These are phyloP conservation scores for Heliconius ismenius DNA, from an alignment of 2,888 invertebrate species.

Conservation along the genomic window DNA sequence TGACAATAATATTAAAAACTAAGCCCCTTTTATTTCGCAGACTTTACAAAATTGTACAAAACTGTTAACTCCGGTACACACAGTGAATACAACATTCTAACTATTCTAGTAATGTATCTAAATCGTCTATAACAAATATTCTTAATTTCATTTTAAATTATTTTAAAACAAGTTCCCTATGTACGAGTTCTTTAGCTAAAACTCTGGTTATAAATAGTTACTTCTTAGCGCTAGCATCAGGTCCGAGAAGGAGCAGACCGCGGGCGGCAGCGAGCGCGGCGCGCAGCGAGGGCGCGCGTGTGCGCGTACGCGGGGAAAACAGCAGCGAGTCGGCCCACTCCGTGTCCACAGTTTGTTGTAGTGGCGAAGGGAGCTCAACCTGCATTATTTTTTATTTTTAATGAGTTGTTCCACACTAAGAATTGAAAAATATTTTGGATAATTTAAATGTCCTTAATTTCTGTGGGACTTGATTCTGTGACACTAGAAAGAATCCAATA, in stretches of 20 bases:
- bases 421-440: background rate
- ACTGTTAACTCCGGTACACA: too few species aligned
- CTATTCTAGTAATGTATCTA: too few species aligned
- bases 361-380: constrained; percentile 40
- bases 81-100: too few species aligned
- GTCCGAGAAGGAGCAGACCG: constrained; percentile 63
- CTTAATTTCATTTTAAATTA: too few species aligned
- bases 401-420: background rate
- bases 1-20: too few species aligned
- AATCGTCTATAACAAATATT: too few species aligned
- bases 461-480: too few species aligned
- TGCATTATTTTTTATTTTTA: background rate
- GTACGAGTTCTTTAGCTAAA: background rate
- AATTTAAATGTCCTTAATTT: background rate
- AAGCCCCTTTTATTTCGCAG: too few species aligned
- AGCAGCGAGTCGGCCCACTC: constrained; percentile 58
- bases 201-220: constrained; percentile 42
- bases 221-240: constrained; percentile 68
- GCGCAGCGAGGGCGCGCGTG: constrained; percentile 55
- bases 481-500: background rate
- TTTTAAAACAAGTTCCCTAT: background rate
- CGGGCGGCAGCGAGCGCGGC: constrained; percentile 53
- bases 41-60: too few species aligned
- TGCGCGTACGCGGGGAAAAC: constrained; percentile 58
- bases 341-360: constrained; percentile 46